These are phyloP conservation scores for Liposcelis brunnea DNA, from an alignment of 2,888 invertebrate species.

Conservation along the genomic window DNA sequence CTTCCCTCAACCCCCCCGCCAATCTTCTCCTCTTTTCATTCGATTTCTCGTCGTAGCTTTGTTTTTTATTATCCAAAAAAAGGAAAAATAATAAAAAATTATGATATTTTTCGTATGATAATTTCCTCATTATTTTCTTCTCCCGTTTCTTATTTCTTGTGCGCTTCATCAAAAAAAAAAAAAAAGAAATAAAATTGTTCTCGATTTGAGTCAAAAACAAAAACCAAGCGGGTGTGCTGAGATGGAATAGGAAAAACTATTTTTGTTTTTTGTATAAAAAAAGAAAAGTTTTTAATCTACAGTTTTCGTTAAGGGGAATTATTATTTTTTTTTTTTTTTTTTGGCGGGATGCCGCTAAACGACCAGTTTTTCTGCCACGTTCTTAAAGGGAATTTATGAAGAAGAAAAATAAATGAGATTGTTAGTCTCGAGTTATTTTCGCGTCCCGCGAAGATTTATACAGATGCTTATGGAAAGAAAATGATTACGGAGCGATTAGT, in stretches of 20 bases:
- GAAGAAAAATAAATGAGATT: no score
- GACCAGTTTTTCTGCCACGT: slow-evolving; percentile 3
- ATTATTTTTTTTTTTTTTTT: no score
- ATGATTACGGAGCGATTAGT: no score
- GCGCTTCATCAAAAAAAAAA: slow-evolving; percentile 18
- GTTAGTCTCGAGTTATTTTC: no score
- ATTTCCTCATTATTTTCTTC: no score
- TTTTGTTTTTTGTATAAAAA: slow-evolving; percentile 3
- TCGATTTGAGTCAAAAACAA: slow-evolving; percentile 12
- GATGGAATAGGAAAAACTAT: slow-evolving; percentile 8
- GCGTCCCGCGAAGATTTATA: no score
- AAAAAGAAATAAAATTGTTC: slow-evolving; percentile 13
- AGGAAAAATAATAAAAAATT: slow-evolving; percentile 14
- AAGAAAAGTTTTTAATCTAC: slow-evolving; percentile 7
- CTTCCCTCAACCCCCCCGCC: not conserved
- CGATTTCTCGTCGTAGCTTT: slow-evolving; percentile 1
- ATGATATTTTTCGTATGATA: slow-evolving; percentile 13
- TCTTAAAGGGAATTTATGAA: not conserved
- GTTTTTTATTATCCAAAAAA: slow-evolving; percentile 10
- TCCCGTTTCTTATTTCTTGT: no score
- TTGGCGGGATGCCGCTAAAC: not conserved
- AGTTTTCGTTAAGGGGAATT: not conserved
- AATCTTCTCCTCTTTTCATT: not conserved
- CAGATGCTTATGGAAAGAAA: no score
- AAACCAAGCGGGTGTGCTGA: no score